Percentiles rank a stretch among this genome's conserved stretches.
Conservation (phyloP, 2,797 vertebrate genomes). For the Fistularia commersonii region DNA sequence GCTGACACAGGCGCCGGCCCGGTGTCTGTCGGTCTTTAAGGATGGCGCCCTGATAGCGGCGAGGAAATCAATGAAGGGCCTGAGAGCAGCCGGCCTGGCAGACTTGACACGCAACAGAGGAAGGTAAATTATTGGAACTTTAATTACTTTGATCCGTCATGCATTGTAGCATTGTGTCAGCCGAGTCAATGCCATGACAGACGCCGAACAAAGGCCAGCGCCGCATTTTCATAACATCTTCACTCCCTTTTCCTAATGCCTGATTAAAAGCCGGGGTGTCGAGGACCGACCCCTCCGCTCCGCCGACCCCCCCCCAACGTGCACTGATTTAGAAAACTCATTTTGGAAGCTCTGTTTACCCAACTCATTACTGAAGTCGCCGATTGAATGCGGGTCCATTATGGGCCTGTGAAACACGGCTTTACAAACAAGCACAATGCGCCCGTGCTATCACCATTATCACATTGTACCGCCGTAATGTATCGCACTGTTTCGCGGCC, state of each 20-base stretch:
- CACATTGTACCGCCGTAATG: conserved; percentile 69
- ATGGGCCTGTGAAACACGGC: conserved; percentile 59
- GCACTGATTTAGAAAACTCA: conserved; percentile 69
- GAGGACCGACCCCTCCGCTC: conserved; percentile 49
- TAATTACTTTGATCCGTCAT: conserved; percentile 95
- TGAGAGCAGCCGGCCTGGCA: conserved; percentile 76
- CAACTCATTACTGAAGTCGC: conserved; percentile 71
- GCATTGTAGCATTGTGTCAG: conserved; percentile 87
- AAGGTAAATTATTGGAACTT: conserved; percentile 96
- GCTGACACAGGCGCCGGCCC: conserved; percentile 30
- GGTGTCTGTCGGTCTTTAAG: conserved; percentile 55
- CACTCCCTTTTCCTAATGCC: conserved; percentile 81
- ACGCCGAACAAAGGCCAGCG: conserved; percentile 82
- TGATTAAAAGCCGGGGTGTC: conserved; percentile 79
- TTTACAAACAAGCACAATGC: conserved; percentile 74
- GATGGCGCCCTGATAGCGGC: conserved; percentile 65
- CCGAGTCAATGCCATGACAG: conserved; percentile 81
- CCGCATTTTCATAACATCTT: conserved; percentile 81
- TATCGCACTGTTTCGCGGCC: conserved; percentile 52
- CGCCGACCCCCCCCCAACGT: conserved; percentile 19
- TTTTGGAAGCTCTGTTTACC: conserved; percentile 72
- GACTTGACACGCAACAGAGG: conserved; percentile 83
- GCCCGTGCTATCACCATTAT: conserved; percentile 62
- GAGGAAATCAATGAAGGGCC: conserved; percentile 80
- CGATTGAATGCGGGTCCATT: conserved; percentile 67